Evolutionary conservation across 53 echinoderm and acorn worm species (phyloP).

Genomic region (Luidia sarsii): DNA sequence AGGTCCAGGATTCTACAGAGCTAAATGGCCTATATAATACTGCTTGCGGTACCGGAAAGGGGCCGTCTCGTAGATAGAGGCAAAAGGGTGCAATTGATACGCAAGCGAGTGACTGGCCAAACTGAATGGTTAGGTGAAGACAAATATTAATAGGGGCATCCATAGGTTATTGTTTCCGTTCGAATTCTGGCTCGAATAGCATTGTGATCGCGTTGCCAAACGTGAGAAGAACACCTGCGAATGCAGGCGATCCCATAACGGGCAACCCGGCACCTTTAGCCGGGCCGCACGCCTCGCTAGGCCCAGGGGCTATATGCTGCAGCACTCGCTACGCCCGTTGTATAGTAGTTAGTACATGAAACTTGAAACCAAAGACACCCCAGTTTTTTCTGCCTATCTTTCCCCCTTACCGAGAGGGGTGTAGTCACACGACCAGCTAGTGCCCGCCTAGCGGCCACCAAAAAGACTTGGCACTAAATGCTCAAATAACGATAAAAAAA

Average conservation of each 20-base stretch:
- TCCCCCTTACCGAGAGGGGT: not conserved
- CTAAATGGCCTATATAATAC: conserved; percentile 16
- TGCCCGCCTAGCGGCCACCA: conserved; percentile 11
- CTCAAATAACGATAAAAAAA: conserved; percentile 8
- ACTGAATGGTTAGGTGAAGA: conserved; percentile 26
- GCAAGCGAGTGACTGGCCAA: conserved; percentile 16
- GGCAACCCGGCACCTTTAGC: conserved; percentile 4
- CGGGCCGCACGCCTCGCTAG: conserved; percentile 14
- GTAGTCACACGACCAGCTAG: conserved; percentile 8
- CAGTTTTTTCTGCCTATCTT: not conserved
- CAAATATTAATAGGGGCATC: conserved; percentile 9
- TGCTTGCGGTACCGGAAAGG: conserved; percentile 13
- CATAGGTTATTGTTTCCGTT: conserved; percentile 13
- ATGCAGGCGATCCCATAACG: conserved; percentile 39
- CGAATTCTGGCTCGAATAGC: not conserved
- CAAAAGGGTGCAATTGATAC: conserved; percentile 17
- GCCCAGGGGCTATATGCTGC: conserved; percentile 43
- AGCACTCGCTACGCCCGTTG: conserved; percentile 28
- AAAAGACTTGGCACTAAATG: conserved; percentile 5
- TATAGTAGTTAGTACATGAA: conserved; percentile 34
- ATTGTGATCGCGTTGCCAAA: conserved; percentile 27
- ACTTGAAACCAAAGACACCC: conserved; percentile 32
- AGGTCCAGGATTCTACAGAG: not conserved
- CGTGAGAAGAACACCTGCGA: conserved; percentile 42
- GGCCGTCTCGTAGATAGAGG: not conserved